Base-by-base conservation (phyloP, 2,797 vertebrate species). In the Lagocephalus sceleratus region DNA sequence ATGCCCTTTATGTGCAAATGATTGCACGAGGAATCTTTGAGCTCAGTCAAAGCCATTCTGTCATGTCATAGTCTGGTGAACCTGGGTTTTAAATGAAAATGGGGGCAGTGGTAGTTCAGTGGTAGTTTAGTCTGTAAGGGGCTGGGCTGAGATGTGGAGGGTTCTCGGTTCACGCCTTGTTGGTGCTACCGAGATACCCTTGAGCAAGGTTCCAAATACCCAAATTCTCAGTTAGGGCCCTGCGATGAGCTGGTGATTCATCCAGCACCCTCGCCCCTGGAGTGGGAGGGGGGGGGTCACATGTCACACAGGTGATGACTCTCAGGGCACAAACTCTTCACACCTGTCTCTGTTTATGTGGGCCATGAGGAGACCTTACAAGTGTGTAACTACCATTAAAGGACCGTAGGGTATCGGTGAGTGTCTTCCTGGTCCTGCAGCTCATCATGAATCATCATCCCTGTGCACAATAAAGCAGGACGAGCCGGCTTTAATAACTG, bases 21-120 rank as follows among this genome's bases (percentile, higher is more conserved):
- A 11, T 45, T 72, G 47, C 5, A 48, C 35, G 48, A 49, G 40
- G 16, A 22, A 49, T 5, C 15, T 26, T 17, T 40, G 9, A 8
- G 23, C 50, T 59, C 20, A 44, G 16, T 56, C 40, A 2, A 32
- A 60, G 38, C 32, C 21, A 38, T 5, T 11, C 20, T 19, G 41
- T 40, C 11, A 25, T 21, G 45, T 35, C 53, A 47, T n/a, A 20
- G 15, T 23, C 43, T 6, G 53, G 39, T 20, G 17, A 19, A 7
- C 15, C 5, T 14, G 2, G 12, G 15, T 39, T 39, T 43, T 9
- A 41, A 41, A 5, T 41, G 25, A 25, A 25, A n/a, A n/a, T n/a
- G n/a, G n/a, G n/a, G n/a, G n/a, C n/a, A n/a, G n/a, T n/a, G n/a
- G n/a, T n/a, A n/a, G n/a, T n/a, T n/a, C n/a, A n/a, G n/a, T n/a